Evolutionary conservation across 2,888 invertebrate genomes (phyloP).

Genomic region (Stenichneumon culpator): DNA sequence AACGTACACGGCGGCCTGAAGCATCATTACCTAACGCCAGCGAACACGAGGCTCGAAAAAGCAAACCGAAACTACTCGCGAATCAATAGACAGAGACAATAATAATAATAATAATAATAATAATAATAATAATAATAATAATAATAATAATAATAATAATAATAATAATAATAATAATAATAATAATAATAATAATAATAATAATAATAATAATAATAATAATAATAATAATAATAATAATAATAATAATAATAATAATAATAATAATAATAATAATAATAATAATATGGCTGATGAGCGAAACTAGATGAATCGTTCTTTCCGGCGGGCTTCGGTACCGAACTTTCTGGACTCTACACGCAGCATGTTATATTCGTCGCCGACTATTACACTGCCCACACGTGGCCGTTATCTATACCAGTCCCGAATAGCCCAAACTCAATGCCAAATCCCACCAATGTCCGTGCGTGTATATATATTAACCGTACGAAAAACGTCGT

Average conservation of each 20-base stretch:
- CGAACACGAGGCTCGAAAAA: not conserved
- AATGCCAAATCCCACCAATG: not conserved
- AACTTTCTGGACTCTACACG: conserved; percentile 16
- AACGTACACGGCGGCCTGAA: not conserved
- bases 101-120: not conserved
- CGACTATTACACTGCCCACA: conserved; percentile 18
- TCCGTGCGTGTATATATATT: not conserved
- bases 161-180: not conserved
- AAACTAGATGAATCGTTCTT: conserved; percentile 1
- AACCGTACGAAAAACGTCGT: conserved; percentile 41
- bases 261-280: not conserved
- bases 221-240: not conserved
- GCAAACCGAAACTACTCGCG: not conserved
- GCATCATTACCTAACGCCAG: not conserved
- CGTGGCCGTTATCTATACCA: conserved; percentile 19
- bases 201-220: not conserved
- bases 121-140: not conserved
- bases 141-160: not conserved
- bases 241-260: not conserved
- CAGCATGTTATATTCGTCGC: conserved; percentile 1
- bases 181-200: not conserved
- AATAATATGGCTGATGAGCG: not conserved
- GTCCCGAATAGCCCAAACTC: conserved; percentile 11
- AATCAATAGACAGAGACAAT: conserved; percentile 20
- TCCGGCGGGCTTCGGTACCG: not conserved